Percentiles rank a stretch among this genome's conserved stretches.
phyloP scores from a whole-genome alignment of 2,888 invertebrate species.

The Machimus atricapillus region DNA sequence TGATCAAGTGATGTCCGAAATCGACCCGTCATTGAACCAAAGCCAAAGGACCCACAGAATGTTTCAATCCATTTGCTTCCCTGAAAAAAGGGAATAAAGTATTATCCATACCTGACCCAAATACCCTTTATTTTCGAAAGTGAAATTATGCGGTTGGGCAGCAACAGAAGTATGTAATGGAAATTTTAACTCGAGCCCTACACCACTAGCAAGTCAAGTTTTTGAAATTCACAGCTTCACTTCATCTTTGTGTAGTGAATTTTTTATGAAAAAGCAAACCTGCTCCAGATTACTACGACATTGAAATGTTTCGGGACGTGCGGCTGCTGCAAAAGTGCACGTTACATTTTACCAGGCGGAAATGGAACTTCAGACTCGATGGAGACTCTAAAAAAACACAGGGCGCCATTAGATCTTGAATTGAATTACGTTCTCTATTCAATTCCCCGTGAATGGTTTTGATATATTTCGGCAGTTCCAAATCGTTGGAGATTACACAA shows the following conservation, averaged over 20 bases:
- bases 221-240: background rate
- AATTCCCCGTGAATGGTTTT: background rate
- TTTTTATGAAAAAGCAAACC: background rate
- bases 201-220: background rate
- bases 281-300: background rate
- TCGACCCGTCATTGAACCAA: background rate
- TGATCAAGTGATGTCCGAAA: background rate
- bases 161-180: background rate
- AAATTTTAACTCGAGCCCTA: background rate
- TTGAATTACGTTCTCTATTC: background rate
- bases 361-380: background rate
- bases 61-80: background rate
- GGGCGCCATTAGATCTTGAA: background rate
- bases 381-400: background rate
- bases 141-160: background rate
- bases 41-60: background rate
- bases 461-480: background rate
- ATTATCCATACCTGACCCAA: background rate
- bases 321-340: background rate
- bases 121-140: background rate
- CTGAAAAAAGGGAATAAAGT: background rate
- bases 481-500: background rate
- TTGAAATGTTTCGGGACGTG: background rate
- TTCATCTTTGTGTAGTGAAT: background rate
- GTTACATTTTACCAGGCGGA: background rate